Percentiles rank a stretch among this genome's conserved stretches.
phyloP scores from a whole-genome alignment of 2,113 vertebrate genomes.

The Galemys pyrenaicus region DNA sequence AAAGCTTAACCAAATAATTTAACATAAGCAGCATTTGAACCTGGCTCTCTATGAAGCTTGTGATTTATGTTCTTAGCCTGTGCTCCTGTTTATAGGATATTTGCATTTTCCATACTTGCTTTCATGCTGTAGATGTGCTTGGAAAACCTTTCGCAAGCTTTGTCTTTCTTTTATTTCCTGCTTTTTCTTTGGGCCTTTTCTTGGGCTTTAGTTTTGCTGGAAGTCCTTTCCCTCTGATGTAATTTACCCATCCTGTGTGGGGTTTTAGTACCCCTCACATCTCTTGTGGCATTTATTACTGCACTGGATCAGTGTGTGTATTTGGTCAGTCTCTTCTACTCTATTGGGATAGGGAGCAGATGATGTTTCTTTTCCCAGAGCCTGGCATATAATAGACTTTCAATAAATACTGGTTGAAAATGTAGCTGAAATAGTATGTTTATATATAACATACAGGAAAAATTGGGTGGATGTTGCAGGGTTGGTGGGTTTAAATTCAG shows the following conservation, averaged over 20 bases:
- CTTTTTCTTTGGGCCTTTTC: background rate
- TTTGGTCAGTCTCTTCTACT: background rate
- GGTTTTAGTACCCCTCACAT: background rate
- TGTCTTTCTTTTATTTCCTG: background rate
- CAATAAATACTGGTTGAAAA: background rate
- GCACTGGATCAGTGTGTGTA: background rate
- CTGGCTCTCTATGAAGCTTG: background rate
- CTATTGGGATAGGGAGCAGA: background rate
- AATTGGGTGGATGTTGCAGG: background rate
- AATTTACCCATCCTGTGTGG: background rate
- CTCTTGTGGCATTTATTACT: background rate
- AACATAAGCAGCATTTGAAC: background rate
- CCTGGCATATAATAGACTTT: background rate
- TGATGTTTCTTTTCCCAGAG: background rate
- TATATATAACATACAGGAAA: background rate
- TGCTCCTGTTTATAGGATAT: background rate
- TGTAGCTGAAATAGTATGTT: background rate
- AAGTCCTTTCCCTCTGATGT: background rate
- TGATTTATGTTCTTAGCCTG: background rate
- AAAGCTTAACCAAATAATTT: background rate
- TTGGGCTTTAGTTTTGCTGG: background rate
- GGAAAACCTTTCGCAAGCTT: background rate
- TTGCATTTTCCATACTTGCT: background rate
- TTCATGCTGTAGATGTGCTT: background rate
- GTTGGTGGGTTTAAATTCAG: background rate